phyloP scores from a whole-genome alignment of 2,113 vertebrate genomes.

The Polyodon spathula region DNA sequence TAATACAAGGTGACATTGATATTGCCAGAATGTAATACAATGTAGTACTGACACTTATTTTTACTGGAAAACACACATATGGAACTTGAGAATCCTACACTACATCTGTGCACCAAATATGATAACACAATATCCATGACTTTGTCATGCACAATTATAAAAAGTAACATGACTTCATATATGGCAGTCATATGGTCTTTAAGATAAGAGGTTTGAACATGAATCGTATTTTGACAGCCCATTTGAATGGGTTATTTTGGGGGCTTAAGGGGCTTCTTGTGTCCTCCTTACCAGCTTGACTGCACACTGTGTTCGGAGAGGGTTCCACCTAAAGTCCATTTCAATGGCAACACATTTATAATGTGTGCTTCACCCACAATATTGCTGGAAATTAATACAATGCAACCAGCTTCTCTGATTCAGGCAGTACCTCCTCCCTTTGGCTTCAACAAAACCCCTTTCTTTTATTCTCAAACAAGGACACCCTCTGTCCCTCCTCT shows the following conservation, averaged over 20 bases:
- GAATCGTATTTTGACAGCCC: too few species aligned
- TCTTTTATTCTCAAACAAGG: slow-evolving; percentile 28
- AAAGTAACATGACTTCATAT: too few species aligned
- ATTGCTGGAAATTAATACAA: background rate
- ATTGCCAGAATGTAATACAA: too few species aligned
- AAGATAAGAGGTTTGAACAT: too few species aligned
- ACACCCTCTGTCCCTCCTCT: slow-evolving; percentile 30
- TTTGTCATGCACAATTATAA: too few species aligned
- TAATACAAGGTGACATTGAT: too few species aligned
- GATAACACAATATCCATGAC: too few species aligned
- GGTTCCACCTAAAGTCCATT: background rate
- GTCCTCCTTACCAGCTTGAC: background rate
- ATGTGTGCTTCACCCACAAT: background rate
- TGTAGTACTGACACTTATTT: too few species aligned
- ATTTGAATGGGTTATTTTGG: background rate
- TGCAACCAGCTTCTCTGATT: background rate
- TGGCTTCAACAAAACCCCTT: background rate
- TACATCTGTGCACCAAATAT: too few species aligned
- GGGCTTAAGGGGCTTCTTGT: background rate
- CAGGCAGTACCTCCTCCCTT: background rate
- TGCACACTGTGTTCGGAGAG: slow-evolving; percentile 32
- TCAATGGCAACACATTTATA: background rate
- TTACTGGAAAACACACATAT: too few species aligned
- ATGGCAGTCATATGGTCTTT: too few species aligned
- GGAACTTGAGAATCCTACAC: too few species aligned